phyloP scores from a whole-genome alignment of 2,113 vertebrate species.

The Saguinus imperator region DNA sequence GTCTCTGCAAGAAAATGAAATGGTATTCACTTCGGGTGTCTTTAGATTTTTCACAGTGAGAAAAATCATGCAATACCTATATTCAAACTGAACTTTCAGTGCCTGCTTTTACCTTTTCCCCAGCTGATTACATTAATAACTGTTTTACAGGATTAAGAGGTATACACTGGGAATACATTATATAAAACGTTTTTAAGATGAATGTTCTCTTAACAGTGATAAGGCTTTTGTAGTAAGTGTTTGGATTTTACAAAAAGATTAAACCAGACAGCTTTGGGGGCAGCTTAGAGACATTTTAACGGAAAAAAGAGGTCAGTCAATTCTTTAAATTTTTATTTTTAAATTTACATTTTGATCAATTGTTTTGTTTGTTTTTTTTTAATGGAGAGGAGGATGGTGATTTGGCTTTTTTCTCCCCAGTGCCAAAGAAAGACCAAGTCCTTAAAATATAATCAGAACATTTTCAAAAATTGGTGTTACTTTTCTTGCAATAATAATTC shows the following conservation, averaged over 20 bases:
- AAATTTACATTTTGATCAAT: conserved; percentile 24
- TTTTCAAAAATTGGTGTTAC: conserved; percentile 54
- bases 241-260: conserved; percentile 42
- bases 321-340: conserved; percentile 65
- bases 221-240: conserved; percentile 58
- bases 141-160: conserved; percentile 70
- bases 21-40: background rate
- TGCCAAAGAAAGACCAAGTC: conserved; percentile 45
- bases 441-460: conserved; percentile 28
- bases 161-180: conserved; percentile 75
- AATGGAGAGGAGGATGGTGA: conserved; percentile 22
- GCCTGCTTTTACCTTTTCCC: conserved; percentile 53
- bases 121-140: conserved; percentile 75
- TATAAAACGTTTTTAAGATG: conserved; percentile 59
- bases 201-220: conserved; percentile 60
- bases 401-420: background rate
- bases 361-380: background rate
- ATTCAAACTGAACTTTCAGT: conserved; percentile 31
- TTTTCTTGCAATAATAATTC: conserved; percentile 30
- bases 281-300: conserved; percentile 57
- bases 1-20: conserved; percentile 20
- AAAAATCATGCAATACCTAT: background rate
- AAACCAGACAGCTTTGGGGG: conserved; percentile 36
- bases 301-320: conserved; percentile 82
- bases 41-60: conserved; percentile 35